These are phyloP conservation scores for Muscicapa comitata DNA, from an alignment of 2,797 vertebrate genomes.

Conservation along the genomic window DNA sequence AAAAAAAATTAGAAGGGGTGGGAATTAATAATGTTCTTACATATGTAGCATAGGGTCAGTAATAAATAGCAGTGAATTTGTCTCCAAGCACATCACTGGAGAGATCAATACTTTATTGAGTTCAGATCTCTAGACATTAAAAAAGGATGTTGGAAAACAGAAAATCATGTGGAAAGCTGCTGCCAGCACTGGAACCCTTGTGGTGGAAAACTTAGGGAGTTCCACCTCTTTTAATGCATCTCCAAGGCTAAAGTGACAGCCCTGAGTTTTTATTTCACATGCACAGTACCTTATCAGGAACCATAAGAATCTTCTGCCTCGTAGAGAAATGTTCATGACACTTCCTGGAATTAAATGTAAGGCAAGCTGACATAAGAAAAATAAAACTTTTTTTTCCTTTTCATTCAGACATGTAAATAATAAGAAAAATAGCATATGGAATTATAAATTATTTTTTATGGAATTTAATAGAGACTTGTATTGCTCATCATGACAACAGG, in stretches of 20 bases:
- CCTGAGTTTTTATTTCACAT: neutral
- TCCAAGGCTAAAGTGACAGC: neutral
- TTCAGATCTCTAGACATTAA: neutral
- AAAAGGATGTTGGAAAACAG: neutral
- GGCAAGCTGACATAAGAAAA: neutral
- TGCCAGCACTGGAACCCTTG: neutral
- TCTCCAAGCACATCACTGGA: neutral
- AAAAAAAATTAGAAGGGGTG: neutral
- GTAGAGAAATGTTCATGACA: neutral
- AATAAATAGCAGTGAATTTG: neutral
- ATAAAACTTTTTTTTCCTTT: rapidly evolving
- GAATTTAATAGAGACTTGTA: neutral
- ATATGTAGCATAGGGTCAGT: neutral
- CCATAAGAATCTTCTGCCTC: neutral
- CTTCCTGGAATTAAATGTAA: neutral
- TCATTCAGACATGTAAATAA: neutral
- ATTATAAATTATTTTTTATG: neutral
- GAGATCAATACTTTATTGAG: conserved; percentile 14
- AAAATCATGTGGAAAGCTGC: neutral
- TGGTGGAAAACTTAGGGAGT: neutral
- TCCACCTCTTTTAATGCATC: neutral
- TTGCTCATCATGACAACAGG: rapidly evolving
- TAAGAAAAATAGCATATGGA: neutral
- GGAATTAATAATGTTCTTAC: neutral
- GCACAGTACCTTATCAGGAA: neutral